phyloP scores from a whole-genome alignment of 2,888 invertebrate genomes.

The Teinopalpus imperialis region DNA sequence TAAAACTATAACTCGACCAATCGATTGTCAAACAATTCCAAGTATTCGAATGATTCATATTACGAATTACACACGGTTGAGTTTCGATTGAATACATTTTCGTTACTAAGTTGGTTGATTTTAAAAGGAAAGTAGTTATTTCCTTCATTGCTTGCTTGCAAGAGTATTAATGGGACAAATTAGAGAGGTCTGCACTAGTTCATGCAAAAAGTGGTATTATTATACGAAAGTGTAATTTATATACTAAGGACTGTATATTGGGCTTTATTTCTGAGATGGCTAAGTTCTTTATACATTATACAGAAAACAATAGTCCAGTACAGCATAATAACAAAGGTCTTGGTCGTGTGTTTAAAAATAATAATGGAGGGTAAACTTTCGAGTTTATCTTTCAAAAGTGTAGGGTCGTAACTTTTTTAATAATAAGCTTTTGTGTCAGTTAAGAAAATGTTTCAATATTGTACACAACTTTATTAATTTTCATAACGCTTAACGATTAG shows the following conservation, averaged over 20 bases:
- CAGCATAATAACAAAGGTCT: slow-evolving; percentile 7
- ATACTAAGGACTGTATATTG: too few relatives aligned
- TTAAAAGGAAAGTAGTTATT: slow-evolving; percentile 40
- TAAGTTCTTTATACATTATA: slow-evolving; percentile 2
- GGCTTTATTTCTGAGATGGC: not conserved
- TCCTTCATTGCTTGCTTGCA: slow-evolving; percentile 31
- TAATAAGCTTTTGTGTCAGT: too few relatives aligned
- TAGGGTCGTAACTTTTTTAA: slow-evolving; percentile 9
- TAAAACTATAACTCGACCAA: slow-evolving; percentile 3
- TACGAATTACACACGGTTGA: slow-evolving; percentile 7
- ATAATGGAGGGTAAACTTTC: not conserved
- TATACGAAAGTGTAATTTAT: slow-evolving; percentile 9
- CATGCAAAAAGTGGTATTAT: slow-evolving; percentile 18
- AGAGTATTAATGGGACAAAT: slow-evolving; percentile 29
- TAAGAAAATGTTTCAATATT: not conserved
- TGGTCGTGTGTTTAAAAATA: not conserved
- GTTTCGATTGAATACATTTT: slow-evolving; percentile 28
- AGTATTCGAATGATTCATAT: slow-evolving; percentile 3
- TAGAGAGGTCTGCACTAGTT: slow-evolving; percentile 30
- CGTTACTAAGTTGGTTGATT: slow-evolving; percentile 31
- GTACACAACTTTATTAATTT: not conserved
- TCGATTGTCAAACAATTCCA: slow-evolving; percentile 3
- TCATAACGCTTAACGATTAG: too few relatives aligned
- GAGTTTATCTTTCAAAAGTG: not conserved
- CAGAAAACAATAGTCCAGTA: not conserved